A percentile compares a stretch with the other conserved stretches of the same genome.
Conservation (phyloP, 2,113 vertebrate genomes). For the Phaethon lepturus region DNA sequence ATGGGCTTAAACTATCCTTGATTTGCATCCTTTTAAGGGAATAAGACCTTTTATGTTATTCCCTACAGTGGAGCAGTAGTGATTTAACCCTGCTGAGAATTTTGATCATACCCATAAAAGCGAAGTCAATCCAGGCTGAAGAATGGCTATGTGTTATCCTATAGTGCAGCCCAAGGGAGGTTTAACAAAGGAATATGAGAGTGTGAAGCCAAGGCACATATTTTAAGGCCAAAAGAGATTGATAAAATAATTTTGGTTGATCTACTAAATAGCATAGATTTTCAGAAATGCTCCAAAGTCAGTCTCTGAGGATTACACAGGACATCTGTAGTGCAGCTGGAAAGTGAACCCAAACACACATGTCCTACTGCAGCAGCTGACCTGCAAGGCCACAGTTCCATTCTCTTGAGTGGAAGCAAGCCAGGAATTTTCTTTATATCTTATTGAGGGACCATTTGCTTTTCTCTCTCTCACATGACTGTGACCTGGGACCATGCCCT, state of each 20-base stretch:
- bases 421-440: not conserved
- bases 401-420: not conserved
- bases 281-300: not conserved
- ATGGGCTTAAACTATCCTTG: not conserved
- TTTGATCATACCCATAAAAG: not conserved
- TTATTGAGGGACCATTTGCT: not conserved
- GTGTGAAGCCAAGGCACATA: not conserved
- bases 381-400: not conserved
- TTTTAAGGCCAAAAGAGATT: not conserved
- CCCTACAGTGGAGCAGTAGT: not conserved
- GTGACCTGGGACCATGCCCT: not conserved
- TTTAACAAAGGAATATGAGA: not conserved
- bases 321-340: not conserved
- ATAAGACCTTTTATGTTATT: not conserved
- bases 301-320: not conserved
- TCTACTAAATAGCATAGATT: not conserved
- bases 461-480: slow-evolving; percentile 5
- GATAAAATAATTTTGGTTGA: not conserved
- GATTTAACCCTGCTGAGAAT: not conserved
- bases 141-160: not conserved
- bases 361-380: not conserved
- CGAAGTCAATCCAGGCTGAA: not conserved
- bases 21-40: not conserved
- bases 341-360: not conserved
- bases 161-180: not conserved